These are phyloP conservation scores for Neodiprion lecontei DNA, from an alignment of 1,140 invertebrate species.

Conservation along the genomic window DNA sequence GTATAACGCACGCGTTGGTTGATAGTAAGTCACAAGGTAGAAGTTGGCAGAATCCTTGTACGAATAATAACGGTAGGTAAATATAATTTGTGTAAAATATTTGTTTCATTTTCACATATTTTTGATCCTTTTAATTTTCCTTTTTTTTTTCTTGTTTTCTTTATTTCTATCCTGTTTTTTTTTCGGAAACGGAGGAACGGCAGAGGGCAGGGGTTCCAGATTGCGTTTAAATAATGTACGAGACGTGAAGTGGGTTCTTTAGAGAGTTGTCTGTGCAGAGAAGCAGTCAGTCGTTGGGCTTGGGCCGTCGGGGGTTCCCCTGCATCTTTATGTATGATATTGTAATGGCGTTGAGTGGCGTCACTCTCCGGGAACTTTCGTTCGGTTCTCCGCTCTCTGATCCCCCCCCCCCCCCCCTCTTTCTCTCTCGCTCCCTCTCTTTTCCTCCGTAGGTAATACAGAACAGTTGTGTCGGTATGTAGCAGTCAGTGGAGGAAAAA, in stretches of 20 bases:
- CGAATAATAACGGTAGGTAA: neutral
- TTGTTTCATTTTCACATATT: too few relatives aligned
- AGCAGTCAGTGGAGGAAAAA: too few relatives aligned
- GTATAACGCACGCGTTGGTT: neutral
- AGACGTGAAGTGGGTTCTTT: neutral
- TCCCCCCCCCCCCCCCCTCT: too few relatives aligned
- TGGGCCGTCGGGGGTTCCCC: neutral
- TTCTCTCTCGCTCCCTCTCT: too few relatives aligned
- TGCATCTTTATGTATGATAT: slow-evolving; percentile 16
- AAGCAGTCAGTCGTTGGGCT: neutral
- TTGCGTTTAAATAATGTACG: slow-evolving; percentile 13
- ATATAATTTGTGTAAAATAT: too few relatives aligned
- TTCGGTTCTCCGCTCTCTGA: neutral
- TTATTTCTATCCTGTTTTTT: neutral
- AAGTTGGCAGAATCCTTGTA: neutral
- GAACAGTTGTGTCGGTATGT: too few relatives aligned
- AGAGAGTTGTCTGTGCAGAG: neutral
- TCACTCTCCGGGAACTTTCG: neutral
- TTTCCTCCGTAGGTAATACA: too few relatives aligned
- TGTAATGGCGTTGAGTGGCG: slow-evolving; percentile 17
- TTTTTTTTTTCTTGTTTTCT: neutral
- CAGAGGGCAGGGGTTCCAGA: slow-evolving; percentile 6
- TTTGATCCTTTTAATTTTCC: neutral
- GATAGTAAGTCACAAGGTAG: neutral
- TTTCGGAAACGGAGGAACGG: neutral